Evolutionary conservation across 1,140 invertebrate genomes (phyloP).

Genomic region (Drosophila truncata): DNA sequence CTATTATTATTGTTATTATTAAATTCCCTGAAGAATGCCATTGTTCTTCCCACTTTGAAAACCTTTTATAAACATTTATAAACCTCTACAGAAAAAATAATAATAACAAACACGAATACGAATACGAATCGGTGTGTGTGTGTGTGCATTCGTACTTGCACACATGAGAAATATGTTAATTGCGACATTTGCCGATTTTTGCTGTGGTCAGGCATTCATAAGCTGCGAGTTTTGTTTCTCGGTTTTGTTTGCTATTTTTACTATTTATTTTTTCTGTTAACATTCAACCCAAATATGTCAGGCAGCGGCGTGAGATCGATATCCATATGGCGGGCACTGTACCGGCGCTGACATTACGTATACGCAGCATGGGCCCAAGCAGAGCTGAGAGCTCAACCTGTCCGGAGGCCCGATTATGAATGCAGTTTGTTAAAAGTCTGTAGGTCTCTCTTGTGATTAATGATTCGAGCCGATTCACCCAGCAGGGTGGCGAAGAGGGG

Average conservation of each 20-base stretch:
- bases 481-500: not conserved
- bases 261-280: conserved; percentile 40
- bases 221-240: conserved; percentile 29
- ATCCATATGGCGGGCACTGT: conserved; percentile 31
- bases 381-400: conserved; percentile 23
- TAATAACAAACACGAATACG: not conserved
- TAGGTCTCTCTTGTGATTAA: conserved; percentile 34
- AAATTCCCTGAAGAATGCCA: not conserved
- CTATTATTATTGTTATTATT: not conserved
- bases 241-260: conserved; percentile 27
- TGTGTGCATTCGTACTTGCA: conserved; percentile 46
- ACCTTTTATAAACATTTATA: not conserved
- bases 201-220: conserved; percentile 63
- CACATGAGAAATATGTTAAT: conserved; percentile 73
- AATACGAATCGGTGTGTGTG: conserved; percentile 30
- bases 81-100: not conserved
- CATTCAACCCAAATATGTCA: conserved; percentile 75
- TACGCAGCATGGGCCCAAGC: conserved; percentile 53
- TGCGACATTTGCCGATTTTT: conserved; percentile 76
- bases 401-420: conserved; percentile 38
- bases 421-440: conserved; percentile 28
- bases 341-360: conserved; percentile 56
- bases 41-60: conserved; percentile 10
- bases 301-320: conserved; percentile 48
- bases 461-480: conserved; percentile 27